Conservation (phyloP, 2,888 invertebrate species). For the Drosophila affinis region DNA sequence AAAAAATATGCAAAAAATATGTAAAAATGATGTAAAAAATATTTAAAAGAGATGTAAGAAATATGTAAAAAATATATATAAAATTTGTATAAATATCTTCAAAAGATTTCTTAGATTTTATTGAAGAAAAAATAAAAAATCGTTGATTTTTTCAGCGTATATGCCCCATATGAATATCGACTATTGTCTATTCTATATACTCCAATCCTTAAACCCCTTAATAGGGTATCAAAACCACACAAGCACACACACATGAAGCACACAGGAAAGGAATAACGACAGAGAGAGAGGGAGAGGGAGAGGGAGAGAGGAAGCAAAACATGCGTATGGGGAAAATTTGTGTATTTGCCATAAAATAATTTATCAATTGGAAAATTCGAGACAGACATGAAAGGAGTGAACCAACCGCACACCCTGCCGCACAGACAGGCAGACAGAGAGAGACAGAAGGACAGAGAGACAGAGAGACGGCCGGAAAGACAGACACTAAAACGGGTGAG, state of each 20-base stretch:
- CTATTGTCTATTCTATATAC: not conserved
- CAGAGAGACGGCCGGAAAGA: not conserved
- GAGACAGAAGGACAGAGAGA: slow-evolving; percentile 17
- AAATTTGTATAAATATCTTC: too few species aligned
- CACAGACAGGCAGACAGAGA: slow-evolving; percentile 11
- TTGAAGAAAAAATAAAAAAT: not conserved
- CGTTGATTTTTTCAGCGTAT: not conserved
- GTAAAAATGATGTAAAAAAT: too few species aligned
- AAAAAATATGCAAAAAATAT: too few species aligned
- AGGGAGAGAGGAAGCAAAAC: slow-evolving; percentile 1
- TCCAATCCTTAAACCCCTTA: not conserved
- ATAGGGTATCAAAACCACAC: slow-evolving; percentile 28
- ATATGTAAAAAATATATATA: too few species aligned
- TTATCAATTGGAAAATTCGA: slow-evolving; percentile 78
- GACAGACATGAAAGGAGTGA: slow-evolving; percentile 41
- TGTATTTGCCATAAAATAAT: slow-evolving; percentile 79
- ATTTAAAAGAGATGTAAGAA: too few species aligned
- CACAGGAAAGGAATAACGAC: not conserved
- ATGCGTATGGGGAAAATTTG: slow-evolving; percentile 76
- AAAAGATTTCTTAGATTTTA: too few species aligned
- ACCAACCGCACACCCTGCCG: not conserved
- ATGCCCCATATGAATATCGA: too few species aligned
- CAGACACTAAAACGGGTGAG: slow-evolving; percentile 12
- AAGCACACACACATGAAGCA: slow-evolving; percentile 15
- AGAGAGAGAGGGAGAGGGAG: not conserved